Evolutionary conservation across 2,888 invertebrate species (phyloP).

Genomic region (Glyphotaelius pellucidus): DNA sequence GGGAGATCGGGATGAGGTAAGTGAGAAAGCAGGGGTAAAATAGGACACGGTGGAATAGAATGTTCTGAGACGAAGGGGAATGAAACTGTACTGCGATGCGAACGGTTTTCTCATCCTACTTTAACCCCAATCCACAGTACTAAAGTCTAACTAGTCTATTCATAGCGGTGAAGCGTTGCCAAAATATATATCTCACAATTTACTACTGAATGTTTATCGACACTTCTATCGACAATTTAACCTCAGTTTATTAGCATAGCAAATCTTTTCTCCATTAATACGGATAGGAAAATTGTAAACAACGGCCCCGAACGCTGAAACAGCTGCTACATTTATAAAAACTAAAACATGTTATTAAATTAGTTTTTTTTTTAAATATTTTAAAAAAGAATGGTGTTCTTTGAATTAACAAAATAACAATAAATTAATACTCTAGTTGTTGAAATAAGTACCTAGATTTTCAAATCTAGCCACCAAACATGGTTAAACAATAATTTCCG

Average conservation of each 20-base stretch:
- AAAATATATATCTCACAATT: neutral
- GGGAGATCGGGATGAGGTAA: neutral
- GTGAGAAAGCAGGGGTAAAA: constrained; percentile 3
- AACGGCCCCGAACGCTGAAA: too few relatives aligned
- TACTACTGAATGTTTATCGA: neutral
- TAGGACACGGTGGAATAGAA: constrained; percentile 28
- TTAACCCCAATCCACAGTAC: neutral
- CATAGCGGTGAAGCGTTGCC: neutral
- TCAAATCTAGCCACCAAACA: too few relatives aligned
- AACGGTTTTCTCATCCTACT: constrained; percentile 21
- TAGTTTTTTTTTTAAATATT: too few relatives aligned
- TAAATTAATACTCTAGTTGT: too few relatives aligned
- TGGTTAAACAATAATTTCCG: too few relatives aligned
- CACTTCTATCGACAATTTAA: neutral
- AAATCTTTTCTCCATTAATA: neutral
- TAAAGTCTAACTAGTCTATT: neutral
- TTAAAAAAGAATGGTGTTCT: too few relatives aligned
- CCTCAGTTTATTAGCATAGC: neutral
- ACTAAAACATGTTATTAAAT: too few relatives aligned
- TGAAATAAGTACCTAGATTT: too few relatives aligned
- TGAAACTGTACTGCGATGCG: neutral
- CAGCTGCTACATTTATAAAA: too few relatives aligned
- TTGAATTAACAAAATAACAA: too few relatives aligned
- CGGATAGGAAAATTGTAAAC: too few relatives aligned
- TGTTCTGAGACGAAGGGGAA: neutral